Evolutionary conservation across 2,797 vertebrate species (phyloP).

Genomic region (Acanthis flammea): DNA sequence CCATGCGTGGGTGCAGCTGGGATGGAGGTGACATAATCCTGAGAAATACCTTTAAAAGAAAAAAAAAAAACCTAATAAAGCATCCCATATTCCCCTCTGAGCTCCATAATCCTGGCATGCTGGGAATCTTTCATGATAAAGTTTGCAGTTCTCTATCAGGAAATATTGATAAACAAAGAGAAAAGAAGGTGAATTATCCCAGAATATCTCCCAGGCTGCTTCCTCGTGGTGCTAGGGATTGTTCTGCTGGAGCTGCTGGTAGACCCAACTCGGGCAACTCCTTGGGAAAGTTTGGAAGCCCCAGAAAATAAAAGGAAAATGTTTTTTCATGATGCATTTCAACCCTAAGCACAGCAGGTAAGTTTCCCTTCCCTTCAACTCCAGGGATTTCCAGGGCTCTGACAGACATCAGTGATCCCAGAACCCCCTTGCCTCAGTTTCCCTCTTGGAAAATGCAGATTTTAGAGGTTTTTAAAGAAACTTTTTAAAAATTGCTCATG

Average conservation of each 20-base stretch:
- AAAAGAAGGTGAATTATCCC: background rate
- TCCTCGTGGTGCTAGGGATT: accelerated
- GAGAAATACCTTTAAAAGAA: background rate
- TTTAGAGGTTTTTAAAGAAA: background rate
- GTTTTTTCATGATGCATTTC: background rate
- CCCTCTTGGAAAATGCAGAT: background rate
- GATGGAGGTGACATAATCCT: background rate
- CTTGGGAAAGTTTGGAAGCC: background rate
- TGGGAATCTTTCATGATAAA: background rate
- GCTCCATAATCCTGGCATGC: accelerated
- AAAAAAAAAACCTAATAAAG: background rate
- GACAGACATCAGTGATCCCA: accelerated
- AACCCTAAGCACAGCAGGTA: background rate
- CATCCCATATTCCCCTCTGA: background rate
- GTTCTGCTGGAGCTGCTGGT: background rate
- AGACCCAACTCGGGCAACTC: background rate
- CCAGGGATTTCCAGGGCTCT: background rate
- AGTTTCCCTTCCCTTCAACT: background rate
- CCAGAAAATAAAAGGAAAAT: background rate
- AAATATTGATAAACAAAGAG: background rate
- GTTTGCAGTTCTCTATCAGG: background rate
- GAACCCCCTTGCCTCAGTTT: background rate
- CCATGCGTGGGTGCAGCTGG: background rate
- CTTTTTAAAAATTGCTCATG: background rate
- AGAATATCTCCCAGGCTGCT: background rate